A percentile compares a stretch with the other conserved stretches of the same genome.
Conservation (phyloP, 2,113 vertebrate species). For the Pituophis catenifer region DNA sequence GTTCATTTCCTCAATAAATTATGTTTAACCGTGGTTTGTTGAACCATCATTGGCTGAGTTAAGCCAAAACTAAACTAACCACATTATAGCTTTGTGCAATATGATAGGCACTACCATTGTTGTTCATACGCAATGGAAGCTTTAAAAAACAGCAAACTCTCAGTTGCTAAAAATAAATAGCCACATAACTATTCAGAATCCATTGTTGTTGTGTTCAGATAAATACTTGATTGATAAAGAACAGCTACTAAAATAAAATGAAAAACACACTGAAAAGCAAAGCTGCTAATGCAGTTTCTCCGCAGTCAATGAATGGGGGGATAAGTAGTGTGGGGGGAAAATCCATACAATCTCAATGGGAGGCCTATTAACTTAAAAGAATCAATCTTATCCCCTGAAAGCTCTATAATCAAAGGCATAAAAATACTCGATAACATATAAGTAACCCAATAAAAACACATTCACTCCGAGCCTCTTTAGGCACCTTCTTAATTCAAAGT, state of each 20-base stretch:
- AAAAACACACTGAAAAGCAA: neutral
- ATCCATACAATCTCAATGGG: neutral
- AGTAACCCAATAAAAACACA: neutral
- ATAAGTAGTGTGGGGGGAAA: neutral
- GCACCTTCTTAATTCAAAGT: neutral
- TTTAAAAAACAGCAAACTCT: neutral
- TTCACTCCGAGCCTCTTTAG: neutral
- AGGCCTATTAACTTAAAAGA: slow-evolving; percentile 10
- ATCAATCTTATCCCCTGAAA: slow-evolving; percentile 3
- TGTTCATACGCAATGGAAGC: neutral
- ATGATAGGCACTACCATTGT: neutral
- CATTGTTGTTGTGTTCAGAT: neutral
- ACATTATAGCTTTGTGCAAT: neutral
- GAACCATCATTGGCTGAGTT: neutral
- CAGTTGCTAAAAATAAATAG: neutral
- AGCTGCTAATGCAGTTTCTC: neutral
- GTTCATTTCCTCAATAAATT: neutral
- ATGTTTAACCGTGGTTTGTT: neutral
- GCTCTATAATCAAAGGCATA: neutral
- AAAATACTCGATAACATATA: neutral
- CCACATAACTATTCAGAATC: neutral
- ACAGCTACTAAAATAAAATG: neutral
- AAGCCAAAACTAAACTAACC: neutral
- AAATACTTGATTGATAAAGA: neutral
- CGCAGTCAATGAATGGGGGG: neutral